Evolutionary conservation across 2,888 invertebrate species (phyloP).

Genomic region (Leucophora obtusa): DNA sequence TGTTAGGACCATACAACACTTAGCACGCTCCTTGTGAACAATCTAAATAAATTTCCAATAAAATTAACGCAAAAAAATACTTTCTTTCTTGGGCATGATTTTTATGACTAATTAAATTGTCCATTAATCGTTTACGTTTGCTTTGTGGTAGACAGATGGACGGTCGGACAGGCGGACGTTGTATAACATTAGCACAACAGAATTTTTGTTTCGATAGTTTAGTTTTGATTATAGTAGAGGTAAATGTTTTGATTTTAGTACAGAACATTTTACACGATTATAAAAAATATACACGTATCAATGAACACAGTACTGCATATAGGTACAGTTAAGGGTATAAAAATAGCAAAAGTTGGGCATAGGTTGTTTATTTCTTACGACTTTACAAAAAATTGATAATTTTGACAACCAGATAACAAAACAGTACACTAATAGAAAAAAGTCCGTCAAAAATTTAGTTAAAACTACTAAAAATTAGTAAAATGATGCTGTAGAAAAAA

Average conservation of each 20-base stretch:
- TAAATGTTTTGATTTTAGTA: no score
- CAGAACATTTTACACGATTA: not conserved
- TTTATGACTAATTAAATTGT: constrained; percentile 59
- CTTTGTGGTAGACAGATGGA: constrained; percentile 29
- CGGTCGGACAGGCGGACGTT: not conserved
- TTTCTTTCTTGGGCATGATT: constrained; percentile 25
- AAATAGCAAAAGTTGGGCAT: not conserved
- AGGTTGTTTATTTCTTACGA: no score
- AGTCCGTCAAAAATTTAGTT: no score
- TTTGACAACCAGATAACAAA: no score
- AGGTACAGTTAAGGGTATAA: not conserved
- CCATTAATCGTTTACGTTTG: constrained; percentile 50
- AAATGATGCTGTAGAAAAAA: no score
- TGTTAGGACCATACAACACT: no score
- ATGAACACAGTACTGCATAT: not conserved
- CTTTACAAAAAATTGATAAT: no score
- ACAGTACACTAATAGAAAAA: no score
- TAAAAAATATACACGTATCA: not conserved
- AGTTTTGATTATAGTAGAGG: not conserved
- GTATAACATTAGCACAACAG: constrained; percentile 13
- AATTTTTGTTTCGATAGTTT: not conserved
- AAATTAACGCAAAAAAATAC: constrained; percentile 26
- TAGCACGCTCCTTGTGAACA: no score
- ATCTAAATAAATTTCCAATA: no score
- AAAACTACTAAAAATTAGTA: no score